These are phyloP conservation scores for Synergus laeviventris DNA, from an alignment of 2,888 invertebrate genomes.

Conservation along the genomic window DNA sequence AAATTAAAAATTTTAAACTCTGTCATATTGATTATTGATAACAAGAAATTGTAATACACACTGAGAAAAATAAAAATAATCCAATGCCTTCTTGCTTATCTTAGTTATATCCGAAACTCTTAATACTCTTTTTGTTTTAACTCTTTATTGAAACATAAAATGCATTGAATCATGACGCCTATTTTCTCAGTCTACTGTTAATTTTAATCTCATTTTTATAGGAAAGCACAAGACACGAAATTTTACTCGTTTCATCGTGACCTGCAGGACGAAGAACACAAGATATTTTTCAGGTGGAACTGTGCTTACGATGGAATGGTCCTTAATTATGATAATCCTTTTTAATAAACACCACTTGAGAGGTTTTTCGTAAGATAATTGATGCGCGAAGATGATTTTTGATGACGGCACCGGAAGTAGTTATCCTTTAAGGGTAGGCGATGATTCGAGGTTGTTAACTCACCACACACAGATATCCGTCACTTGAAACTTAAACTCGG, in stretches of 20 bases:
- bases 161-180: neutral
- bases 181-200: neutral
- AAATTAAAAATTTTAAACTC: neutral
- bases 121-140: no score
- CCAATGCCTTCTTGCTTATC: no score
- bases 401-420: constrained; percentile 50
- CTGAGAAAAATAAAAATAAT: no score
- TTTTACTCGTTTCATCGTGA: constrained; percentile 20
- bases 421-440: constrained; percentile 46
- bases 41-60: neutral
- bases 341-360: constrained; percentile 13
- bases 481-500: constrained; percentile 60
- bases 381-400: neutral
- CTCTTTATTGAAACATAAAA: no score
- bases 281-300: no score
- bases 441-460: constrained; percentile 48
- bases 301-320: neutral
- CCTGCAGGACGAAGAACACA: constrained; percentile 7
- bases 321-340: constrained; percentile 26
- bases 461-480: constrained; percentile 56
- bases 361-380: neutral
- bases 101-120: no score
- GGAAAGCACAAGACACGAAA: constrained; percentile 36
- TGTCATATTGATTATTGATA: neutral
- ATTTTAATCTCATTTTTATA: neutral